phyloP scores from a whole-genome alignment of 2,797 vertebrate genomes.

The Acrossocheilus wenchowensis region DNA sequence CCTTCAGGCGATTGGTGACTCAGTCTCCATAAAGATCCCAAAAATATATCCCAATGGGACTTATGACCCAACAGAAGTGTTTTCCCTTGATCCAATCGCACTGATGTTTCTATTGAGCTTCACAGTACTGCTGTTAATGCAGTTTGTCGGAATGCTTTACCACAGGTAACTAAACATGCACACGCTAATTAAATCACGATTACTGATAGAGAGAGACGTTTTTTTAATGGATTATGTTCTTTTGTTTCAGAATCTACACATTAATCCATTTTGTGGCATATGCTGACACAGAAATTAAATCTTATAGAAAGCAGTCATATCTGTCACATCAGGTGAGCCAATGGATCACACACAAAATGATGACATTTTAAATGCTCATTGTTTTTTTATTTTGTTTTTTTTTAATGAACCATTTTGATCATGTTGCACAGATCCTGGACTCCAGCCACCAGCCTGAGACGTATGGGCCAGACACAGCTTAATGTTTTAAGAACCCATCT shows the following conservation, averaged over 20 bases:
- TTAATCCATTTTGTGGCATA: constrained; percentile 61
- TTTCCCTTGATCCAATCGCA: constrained; percentile 59
- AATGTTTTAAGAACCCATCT: constrained; percentile 25
- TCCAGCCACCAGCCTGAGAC: background rate
- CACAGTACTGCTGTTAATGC: constrained; percentile 54
- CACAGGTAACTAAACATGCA: constrained; percentile 56
- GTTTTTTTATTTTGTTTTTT: too few species aligned
- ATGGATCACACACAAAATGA: background rate
- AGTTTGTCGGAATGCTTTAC: constrained; percentile 63
- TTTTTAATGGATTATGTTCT: background rate
- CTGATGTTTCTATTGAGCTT: constrained; percentile 67
- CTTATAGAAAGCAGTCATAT: background rate
- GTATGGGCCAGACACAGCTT: background rate
- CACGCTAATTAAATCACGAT: background rate
- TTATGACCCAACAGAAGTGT: background rate
- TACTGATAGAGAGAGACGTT: background rate
- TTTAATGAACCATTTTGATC: background rate
- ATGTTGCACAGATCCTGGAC: constrained; percentile 1
- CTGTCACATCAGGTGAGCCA: constrained; percentile 13
- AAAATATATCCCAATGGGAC: constrained; percentile 52
- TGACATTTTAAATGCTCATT: background rate
- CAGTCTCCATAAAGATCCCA: constrained; percentile 53
- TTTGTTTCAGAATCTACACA: constrained; percentile 57
- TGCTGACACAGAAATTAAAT: constrained; percentile 52
- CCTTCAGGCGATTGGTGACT: constrained; percentile 55